Base-by-base conservation (phyloP, 2,888 invertebrate species). In the Leptothorax acervorum region DNA sequence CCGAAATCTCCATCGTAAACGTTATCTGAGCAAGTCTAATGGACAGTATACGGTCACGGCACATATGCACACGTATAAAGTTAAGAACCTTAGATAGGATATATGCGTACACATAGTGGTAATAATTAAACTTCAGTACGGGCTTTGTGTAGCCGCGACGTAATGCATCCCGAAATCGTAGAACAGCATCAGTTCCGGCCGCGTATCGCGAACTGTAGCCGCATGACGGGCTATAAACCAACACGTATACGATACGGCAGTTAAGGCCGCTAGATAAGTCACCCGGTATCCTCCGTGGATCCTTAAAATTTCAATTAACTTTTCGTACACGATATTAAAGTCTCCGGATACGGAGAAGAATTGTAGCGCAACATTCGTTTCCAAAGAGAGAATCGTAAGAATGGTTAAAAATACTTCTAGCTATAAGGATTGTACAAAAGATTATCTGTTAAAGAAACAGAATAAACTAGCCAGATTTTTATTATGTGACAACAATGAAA, bases 301-400 rank as follows among this genome's bases (percentile, higher is more conserved):
- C 71, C 63, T 82, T 85, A 85, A 89, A 89, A 86, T 89, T 87
- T 89, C 82, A 87, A 86, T 89, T 83, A 84, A 85, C 39, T 70
- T 81, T 81, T 55, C 68, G 82, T 81, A 70, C 63, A 53, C 75
- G 65, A 55, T 51, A 48, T 60, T 81, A 81, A 18, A 51, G 15
- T 55, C 23, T 55, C 35, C 15, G 48, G 75, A 48, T 31, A 5
- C 18, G 9, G 12, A 18, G 15, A 28, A 31, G 42, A 51, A 68
- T 66, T 68, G 8, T n/a, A 42, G 18, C 18, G 60, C 48, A 42
- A 68, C 12, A 15, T 55, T 55, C 28, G n/a, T 31, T 76, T 55
- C 23, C n/a, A 65, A 76, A 45, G 8, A 35, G 31, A n/a, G 18
- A 42, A n/a, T 45, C 12, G 39, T 8, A 57, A 31, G 31, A 45